phyloP scores from a whole-genome alignment of 92 coral and sea anemone genomes.

The Heliopora coerulea region DNA sequence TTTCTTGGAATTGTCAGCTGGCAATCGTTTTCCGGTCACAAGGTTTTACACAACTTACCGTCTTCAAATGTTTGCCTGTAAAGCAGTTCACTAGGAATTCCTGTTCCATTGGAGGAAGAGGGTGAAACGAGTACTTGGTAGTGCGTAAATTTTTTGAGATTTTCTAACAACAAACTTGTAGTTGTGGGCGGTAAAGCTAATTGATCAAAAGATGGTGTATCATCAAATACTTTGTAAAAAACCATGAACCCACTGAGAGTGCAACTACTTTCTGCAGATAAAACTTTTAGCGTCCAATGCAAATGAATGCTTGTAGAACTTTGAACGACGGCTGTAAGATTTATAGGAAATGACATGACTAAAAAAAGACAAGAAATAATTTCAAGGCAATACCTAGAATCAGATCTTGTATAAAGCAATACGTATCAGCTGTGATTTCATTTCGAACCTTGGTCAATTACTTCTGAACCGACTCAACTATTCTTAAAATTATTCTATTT shows the following conservation, averaged over 20 bases:
- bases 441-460: no score
- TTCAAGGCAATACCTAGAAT: no score
- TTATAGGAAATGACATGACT: conserved; percentile 2
- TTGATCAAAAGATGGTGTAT: not conserved
- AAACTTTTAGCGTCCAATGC: not conserved
- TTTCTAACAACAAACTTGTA: not conserved
- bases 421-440: no score
- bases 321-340: conserved; percentile 4
- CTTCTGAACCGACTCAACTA: no score
- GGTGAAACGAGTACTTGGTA: conserved; percentile 24
- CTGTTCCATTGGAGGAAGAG: conserved; percentile 26
- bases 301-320: conserved; percentile 23
- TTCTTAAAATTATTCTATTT: no score
- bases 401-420: no score
- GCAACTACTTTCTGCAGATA: not conserved
- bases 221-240: conserved; percentile 6
- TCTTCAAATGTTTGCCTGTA: conserved; percentile 5
- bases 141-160: conserved; percentile 12
- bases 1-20: no score
- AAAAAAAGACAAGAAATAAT: no score
- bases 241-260: not conserved
- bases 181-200: conserved; percentile 4
- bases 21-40: no score
- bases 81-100: conserved; percentile 7
- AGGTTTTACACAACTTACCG: no score